Evolutionary conservation across 2,113 vertebrate genomes (phyloP).

Genomic region (Tichodroma muraria): DNA sequence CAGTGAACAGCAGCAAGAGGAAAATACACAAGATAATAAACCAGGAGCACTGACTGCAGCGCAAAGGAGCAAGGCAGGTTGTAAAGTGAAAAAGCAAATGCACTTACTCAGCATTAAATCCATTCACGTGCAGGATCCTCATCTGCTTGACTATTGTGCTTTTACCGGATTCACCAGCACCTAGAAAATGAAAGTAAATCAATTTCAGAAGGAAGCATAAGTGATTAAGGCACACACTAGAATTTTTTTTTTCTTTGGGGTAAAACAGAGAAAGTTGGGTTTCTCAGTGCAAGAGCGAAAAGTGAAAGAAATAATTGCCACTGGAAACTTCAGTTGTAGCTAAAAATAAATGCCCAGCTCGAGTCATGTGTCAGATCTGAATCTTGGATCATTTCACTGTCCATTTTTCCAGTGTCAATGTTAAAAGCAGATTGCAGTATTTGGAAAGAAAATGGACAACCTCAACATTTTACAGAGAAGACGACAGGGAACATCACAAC

Average conservation of each 20-base stretch:
- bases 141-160: slow-evolving; percentile 98
- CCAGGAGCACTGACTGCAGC: neutral
- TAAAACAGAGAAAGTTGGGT: slow-evolving; percentile 31
- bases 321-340: slow-evolving; percentile 64
- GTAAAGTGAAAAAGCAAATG: slow-evolving; percentile 29
- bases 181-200: slow-evolving; percentile 77
- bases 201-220: slow-evolving; percentile 62
- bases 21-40: neutral
- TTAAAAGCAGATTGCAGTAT: slow-evolving; percentile 13
- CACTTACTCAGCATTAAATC: slow-evolving; percentile 98
- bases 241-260: neutral
- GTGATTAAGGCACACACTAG: neutral
- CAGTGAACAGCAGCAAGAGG: neutral
- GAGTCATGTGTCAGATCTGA: slow-evolving; percentile 53
- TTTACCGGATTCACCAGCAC: slow-evolving; percentile 98
- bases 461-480: neutral
- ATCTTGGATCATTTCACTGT: slow-evolving; percentile 64
- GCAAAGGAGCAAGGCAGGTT: neutral
- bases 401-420: slow-evolving; percentile 51
- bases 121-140: slow-evolving; percentile 95
- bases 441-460: slow-evolving; percentile 11
- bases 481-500: neutral
- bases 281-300: slow-evolving; percentile 26
- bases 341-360: slow-evolving; percentile 62
- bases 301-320: slow-evolving; percentile 48